phyloP scores from a whole-genome alignment of 2,888 invertebrate genomes.

The Polydesmus complanatus region DNA sequence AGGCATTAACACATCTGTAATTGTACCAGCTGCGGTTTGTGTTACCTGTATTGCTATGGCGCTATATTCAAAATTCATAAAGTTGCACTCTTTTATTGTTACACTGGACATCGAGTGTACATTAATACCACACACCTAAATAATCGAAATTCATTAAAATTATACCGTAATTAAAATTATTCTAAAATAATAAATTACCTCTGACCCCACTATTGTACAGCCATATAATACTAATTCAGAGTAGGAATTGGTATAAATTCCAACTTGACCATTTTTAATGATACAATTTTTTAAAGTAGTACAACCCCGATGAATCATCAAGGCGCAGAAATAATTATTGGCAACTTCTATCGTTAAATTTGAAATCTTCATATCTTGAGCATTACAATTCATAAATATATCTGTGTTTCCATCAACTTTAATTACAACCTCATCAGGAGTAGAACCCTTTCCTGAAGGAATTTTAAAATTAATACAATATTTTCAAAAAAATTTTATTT shows the following conservation, averaged over 20 bases:
- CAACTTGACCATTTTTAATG: background rate
- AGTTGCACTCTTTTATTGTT: background rate
- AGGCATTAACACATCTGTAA: no score
- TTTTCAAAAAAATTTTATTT: no score
- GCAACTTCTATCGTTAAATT: conserved; percentile 7
- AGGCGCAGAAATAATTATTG: background rate
- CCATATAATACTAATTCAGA: background rate
- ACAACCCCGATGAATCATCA: conserved; percentile 12
- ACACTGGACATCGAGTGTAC: background rate
- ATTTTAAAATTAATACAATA: no score
- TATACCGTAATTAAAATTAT: conserved; percentile 14
- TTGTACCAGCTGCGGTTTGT: no score
- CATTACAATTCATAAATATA: conserved; percentile 10
- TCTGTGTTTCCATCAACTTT: conserved; percentile 3
- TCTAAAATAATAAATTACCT: background rate
- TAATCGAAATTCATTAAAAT: background rate
- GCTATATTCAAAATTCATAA: background rate
- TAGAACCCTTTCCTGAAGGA: conserved; percentile 5
- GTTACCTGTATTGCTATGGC: background rate
- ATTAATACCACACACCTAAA: background rate
- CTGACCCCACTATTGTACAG: conserved; percentile 3
- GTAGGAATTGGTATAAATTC: background rate
- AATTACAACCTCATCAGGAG: conserved; percentile 5
- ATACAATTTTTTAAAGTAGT: conserved; percentile 8
- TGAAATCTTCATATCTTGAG: conserved; percentile 1